These are phyloP conservation scores for Lethenteron reissneri DNA, from an alignment of 2,113 vertebrate genomes.

Conservation along the genomic window DNA sequence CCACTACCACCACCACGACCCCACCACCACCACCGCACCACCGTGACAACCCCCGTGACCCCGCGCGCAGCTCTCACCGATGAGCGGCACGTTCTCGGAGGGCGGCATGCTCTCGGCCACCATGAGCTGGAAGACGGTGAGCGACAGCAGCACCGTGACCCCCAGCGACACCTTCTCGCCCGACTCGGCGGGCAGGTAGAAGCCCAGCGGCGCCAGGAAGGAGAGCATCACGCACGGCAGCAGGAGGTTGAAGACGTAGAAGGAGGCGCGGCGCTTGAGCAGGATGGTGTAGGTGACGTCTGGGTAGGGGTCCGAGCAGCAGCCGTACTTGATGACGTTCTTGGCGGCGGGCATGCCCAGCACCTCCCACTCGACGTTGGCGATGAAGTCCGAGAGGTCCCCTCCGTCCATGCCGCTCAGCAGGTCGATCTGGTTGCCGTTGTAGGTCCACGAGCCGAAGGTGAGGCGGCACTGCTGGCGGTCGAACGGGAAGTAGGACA, in stretches of 20 bases:
- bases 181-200: constrained; percentile 60
- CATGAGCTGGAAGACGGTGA: constrained; percentile 66
- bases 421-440: constrained; percentile 57
- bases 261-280: constrained; percentile 46
- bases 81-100: constrained; percentile 56
- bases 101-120: constrained; percentile 76
- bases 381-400: constrained; percentile 51
- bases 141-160: constrained; percentile 59
- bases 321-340: constrained; percentile 45
- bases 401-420: constrained; percentile 25
- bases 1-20: too few relatives aligned
- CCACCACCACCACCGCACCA: too few relatives aligned
- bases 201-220: constrained; percentile 53
- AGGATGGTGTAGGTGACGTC: constrained; percentile 58
- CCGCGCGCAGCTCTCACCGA: constrained; percentile 30
- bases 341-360: constrained; percentile 48
- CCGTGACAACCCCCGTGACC: too few relatives aligned
- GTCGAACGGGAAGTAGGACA: constrained; percentile 67
- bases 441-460: constrained; percentile 79
- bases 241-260: constrained; percentile 66
- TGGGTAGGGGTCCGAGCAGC: constrained; percentile 66
- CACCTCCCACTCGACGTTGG: constrained; percentile 67
- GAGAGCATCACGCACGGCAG: constrained; percentile 71
- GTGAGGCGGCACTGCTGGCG: constrained; percentile 51
- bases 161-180: constrained; percentile 71